Evolutionary conservation across 2,888 invertebrate genomes (phyloP), one percentile per base, ranked within the genome.

Genomic region (Criorhina ranunculi): DNA sequence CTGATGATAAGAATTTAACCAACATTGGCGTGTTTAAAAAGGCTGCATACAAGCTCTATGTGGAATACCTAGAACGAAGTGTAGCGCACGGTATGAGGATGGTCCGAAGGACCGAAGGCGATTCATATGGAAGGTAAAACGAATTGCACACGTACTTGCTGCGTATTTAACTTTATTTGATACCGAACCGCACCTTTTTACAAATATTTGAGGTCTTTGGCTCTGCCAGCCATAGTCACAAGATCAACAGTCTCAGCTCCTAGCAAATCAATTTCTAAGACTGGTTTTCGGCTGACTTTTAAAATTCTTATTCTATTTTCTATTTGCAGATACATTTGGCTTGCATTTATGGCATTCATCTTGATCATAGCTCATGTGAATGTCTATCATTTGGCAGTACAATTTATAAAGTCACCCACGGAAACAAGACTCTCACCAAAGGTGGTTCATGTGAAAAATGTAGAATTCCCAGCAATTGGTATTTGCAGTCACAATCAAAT

Each of bases 401-500:
- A 89, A 46, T 91, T 90, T 75, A 87, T 89, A 15, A 87, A 88
- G 11, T 88, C 90, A 42, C 91, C 91, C 40, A 91, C 91, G 5
- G 90, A 91, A 73, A 89, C 90, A 1, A 90, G 88, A 44, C 88
- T 90, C 86, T 88, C 90, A 2, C 89, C 91, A n/a, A 92, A 92
- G 24, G 91, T 92, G 86, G 89, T 92, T 51, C 93, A 93, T n/a
- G 92, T 94, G 46, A 93, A 93, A 89, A 92, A 93, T 86, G 93
- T 93, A 87, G 91, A 92, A 3, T 94, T 94, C 88, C 94, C 94
- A 0, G 93, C 93, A 0, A 91, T 94, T 0, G 93, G 93, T 0
- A 88, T 94, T 35, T 94, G 94, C 88, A 92, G 92, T 87, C 90
- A 92, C 44, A 94, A 93, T 89, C 91, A 92, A 86, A 91, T 94